These are phyloP conservation scores for Leptinotarsa haldemani DNA, from an alignment of 2,888 invertebrate species.

Conservation along the genomic window DNA sequence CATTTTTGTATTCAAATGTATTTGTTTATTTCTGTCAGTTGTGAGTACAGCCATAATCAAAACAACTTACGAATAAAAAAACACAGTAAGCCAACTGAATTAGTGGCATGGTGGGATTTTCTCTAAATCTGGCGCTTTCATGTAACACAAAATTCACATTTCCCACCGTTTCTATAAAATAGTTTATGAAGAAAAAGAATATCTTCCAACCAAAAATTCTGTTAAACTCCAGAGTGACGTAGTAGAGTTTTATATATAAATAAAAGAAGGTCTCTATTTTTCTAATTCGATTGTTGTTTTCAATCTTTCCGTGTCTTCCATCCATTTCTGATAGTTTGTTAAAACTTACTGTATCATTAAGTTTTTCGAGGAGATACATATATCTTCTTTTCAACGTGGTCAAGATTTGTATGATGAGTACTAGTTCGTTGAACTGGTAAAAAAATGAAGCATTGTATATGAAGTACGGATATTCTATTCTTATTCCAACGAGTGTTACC, in stretches of 20 bases:
- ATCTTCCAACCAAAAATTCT: slow-evolving; percentile 13
- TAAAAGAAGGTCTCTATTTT: not conserved
- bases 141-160: not conserved
- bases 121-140: not conserved
- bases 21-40: too few relatives aligned
- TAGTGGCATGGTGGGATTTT: not conserved
- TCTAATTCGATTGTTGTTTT: not conserved
- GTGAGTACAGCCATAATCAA: too few relatives aligned
- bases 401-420: slow-evolving; percentile 12
- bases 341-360: not conserved
- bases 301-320: not conserved
- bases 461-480: slow-evolving; percentile 3
- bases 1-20: too few relatives aligned
- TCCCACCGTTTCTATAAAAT: slow-evolving; percentile 6
- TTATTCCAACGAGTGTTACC: not conserved
- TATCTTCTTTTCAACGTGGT: slow-evolving; percentile 10
- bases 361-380: not conserved
- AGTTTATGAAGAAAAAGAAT: slow-evolving; percentile 5
- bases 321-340: not conserved
- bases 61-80: slow-evolving; percentile 11
- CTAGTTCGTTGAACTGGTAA: slow-evolving; percentile 7
- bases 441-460: not conserved
- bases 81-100: not conserved
- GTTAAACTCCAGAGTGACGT: not conserved
- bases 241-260: slow-evolving; percentile 8